Evolutionary conservation across 2,797 vertebrate species (phyloP), one percentile per base, ranked within the genome.

Genomic region (Geotrypetes seraphini): DNA sequence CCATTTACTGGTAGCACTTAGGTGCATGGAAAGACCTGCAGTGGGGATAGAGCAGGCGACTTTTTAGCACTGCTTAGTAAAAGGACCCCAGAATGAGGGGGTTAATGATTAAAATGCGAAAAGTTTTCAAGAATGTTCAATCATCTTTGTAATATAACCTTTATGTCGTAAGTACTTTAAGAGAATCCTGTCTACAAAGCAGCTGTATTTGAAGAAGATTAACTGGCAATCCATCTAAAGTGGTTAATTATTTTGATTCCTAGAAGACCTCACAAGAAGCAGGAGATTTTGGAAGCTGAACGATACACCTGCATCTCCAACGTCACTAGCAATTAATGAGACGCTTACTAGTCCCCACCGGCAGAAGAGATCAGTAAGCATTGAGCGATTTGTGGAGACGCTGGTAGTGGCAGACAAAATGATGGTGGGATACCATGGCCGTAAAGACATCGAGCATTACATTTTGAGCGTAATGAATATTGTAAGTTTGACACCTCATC

Each of bases 391-490:
- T 49, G 93, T 99, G 65, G 95, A 99, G 78, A 99, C 94, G 0
- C 66, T 99, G 9, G 94, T 99, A 56, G 95, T 99, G 14, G 94
- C 95, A 10, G 95, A 99, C 71, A 99, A 96, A 79, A 97, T 99
- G 94, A 99, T 99, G 94, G 94, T 97, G 41, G 91, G 92, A 54
- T 99, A 97, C 73, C 95, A 99, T 37, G 95, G 95, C 28, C 92
- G 95, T 65, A 96, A 92, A 80, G 95, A 99, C 74, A 97, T 99
- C 25, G 94, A 99, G 37, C 91, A 96, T 82, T 99, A 99, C 77
- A 86, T 99, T 81, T 60, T 99, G 77, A 96, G 94, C 28, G 93
- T 99, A 53, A 99, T 99, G 95, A 99, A 99, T 85, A 99, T 99
- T 97, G 95, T 99, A 99, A 97, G 95, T 97, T 92, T 94, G 83